These are phyloP conservation scores for Darevskia mixta DNA, from an alignment of 2,797 vertebrate genomes.

Conservation along the genomic window DNA sequence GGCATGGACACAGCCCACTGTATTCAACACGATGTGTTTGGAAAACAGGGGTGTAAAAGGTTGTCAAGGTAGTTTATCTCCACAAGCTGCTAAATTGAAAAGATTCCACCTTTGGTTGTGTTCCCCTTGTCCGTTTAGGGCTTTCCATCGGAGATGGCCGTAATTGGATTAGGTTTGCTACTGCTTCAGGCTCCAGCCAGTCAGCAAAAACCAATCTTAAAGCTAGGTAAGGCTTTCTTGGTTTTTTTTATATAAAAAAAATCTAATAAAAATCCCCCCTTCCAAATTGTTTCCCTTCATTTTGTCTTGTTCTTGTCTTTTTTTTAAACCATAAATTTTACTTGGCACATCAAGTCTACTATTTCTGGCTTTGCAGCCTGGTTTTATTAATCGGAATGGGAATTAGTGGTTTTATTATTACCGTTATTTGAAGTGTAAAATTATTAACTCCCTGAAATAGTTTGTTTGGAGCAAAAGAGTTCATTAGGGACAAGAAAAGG, in stretches of 20 bases:
- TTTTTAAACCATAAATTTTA: background rate
- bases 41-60: background rate
- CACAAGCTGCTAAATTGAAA: constrained; percentile 4
- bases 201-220: constrained; percentile 88
- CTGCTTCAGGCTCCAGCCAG: constrained; percentile 85
- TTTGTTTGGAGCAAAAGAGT: background rate
- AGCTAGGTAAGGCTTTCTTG: constrained; percentile 83
- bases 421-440: background rate
- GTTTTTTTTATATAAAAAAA: too few species aligned
- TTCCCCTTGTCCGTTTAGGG: constrained; percentile 74
- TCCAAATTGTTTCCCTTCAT: background rate
- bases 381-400: background rate
- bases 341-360: background rate
- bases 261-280: background rate
- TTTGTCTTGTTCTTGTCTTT: too few species aligned
- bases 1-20: background rate
- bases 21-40: background rate
- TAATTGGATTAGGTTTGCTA: constrained; percentile 87
- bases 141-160: constrained; percentile 83
- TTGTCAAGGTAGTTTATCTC: background rate
- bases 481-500: background rate
- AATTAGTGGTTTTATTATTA: background rate
- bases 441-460: background rate
- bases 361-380: background rate
- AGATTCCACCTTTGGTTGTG: background rate